Conservation (phyloP, 2,888 invertebrate species). For the Octonoba sinensis region DNA sequence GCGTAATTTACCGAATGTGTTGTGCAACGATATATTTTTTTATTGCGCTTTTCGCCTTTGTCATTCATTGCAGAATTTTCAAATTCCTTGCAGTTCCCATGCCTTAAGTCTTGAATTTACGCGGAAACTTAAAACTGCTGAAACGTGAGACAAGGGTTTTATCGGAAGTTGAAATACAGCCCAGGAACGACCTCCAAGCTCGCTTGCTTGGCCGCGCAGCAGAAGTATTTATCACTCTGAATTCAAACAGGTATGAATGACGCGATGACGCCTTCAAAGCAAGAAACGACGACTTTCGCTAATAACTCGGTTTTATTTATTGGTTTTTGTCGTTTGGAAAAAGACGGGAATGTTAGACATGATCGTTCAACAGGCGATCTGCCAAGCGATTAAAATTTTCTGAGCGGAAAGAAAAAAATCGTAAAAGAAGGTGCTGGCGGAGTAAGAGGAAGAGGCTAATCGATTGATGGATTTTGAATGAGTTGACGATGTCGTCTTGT, state of each 20-base stretch:
- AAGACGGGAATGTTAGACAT: background rate
- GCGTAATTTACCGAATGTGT: too few species aligned
- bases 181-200: background rate
- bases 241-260: constrained; percentile 18
- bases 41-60: too few species aligned
- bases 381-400: constrained; percentile 22
- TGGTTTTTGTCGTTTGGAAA: constrained; percentile 4
- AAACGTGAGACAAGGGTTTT: constrained; percentile 12
- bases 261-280: background rate
- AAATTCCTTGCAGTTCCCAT: too few species aligned
- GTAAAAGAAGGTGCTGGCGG: too few species aligned
- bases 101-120: background rate
- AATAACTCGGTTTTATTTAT: constrained; percentile 11
- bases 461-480: constrained; percentile 12
- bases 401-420: background rate
- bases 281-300: constrained; percentile 1
- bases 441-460: constrained; percentile 2
- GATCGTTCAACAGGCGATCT: constrained; percentile 10
- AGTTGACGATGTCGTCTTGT: too few species aligned
- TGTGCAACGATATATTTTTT: too few species aligned
- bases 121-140: constrained; percentile 3
- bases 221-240: background rate
- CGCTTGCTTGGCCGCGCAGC: background rate
- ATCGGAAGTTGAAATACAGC: constrained; percentile 19
- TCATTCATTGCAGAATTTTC: too few species aligned